Evolutionary conservation across 2,113 vertebrate genomes (phyloP), one percentile per base, ranked within the genome.

Genomic region (Ailurus styani): DNA sequence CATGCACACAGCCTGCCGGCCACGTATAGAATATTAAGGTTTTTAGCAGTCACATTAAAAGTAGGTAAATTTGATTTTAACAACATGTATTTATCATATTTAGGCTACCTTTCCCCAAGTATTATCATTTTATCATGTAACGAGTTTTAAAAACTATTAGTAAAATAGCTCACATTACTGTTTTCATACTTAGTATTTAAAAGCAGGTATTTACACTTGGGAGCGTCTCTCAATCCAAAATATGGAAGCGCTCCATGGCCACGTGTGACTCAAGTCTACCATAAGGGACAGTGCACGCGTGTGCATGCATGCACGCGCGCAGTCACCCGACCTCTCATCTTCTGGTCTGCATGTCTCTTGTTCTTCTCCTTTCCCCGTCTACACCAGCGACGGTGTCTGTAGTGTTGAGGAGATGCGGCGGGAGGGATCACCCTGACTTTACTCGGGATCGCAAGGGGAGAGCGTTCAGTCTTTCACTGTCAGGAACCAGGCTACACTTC

Each of bases 241-340:
- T 3, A 52, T 1, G 62, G 66, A 62, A 37, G 14, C 2, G 12
- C 13, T 85, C 37, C 10, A 12, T 1, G 13, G n/a, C 8, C 23
- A 37, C 45, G 3, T 0, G 50, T 0, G 52, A 37, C 18, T 60
- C 2, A 0, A 7, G 20, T 31, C 6, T 21, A 29, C 10, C 12
- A 2, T 1, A 8, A 42, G 0, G 8, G 50, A 40, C 40, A 18
- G 5, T 34, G 23, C 3, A 31, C 64, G 3, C 31, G 1, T 7
- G 31, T 6, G 31, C 64, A 17, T 1, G 1, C 34, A n/a, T 15
- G 8, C 6, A 37, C 0, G 0, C 40, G 47, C 17, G 18, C 6
- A 52, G 40, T n/a, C 27, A 40, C 14, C 17, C 8, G 0, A 50
- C 15, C 5, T 78, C 25, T 37, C 12, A 18, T 10, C 54, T 88